These are phyloP conservation scores for Brachyrhaphis roseni DNA, from an alignment of 2,797 vertebrate species.

Conservation along the genomic window DNA sequence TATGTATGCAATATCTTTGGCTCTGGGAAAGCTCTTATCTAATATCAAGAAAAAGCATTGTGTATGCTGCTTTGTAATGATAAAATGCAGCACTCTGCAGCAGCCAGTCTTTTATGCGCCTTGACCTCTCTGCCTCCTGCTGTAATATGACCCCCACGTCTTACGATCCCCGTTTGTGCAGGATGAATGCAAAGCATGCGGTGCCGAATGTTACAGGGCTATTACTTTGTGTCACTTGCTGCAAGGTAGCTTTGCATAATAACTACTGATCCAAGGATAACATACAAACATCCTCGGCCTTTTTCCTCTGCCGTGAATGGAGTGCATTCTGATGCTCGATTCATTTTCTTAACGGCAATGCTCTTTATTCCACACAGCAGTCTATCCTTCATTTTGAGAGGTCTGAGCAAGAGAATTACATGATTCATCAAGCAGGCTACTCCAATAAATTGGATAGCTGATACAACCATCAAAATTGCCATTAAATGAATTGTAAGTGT, in stretches of 20 bases:
- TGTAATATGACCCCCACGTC: constrained; percentile 66
- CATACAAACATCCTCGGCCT: constrained; percentile 29
- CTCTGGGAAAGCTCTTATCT: constrained; percentile 74
- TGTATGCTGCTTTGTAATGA: constrained; percentile 63
- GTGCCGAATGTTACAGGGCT: constrained; percentile 43
- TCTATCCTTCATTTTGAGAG: constrained; percentile 78
- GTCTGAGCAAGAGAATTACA: constrained; percentile 77
- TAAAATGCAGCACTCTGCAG: constrained; percentile 66
- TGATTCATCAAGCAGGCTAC: constrained; percentile 79
- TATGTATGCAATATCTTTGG: constrained; percentile 74
- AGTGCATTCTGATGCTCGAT: constrained; percentile 57
- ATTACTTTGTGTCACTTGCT: constrained; percentile 55
- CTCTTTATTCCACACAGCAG: constrained; percentile 68
- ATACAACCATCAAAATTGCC: constrained; percentile 79
- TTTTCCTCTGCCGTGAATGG: constrained; percentile 18
- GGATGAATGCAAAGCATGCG: constrained; percentile 59
- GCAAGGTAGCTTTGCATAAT: constrained; percentile 41
- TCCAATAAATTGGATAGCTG: constrained; percentile 80
- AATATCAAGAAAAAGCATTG: constrained; percentile 69
- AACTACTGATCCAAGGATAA: constrained; percentile 39
- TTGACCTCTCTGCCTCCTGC: constrained; percentile 64
- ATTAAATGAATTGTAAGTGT: constrained; percentile 80
- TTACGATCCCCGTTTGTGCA: constrained; percentile 56
- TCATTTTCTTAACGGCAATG: constrained; percentile 68
- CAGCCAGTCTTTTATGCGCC: constrained; percentile 53